These are phyloP conservation scores for Pseudonaja textilis DNA, from an alignment of 2,113 vertebrate species.

Conservation along the genomic window DNA sequence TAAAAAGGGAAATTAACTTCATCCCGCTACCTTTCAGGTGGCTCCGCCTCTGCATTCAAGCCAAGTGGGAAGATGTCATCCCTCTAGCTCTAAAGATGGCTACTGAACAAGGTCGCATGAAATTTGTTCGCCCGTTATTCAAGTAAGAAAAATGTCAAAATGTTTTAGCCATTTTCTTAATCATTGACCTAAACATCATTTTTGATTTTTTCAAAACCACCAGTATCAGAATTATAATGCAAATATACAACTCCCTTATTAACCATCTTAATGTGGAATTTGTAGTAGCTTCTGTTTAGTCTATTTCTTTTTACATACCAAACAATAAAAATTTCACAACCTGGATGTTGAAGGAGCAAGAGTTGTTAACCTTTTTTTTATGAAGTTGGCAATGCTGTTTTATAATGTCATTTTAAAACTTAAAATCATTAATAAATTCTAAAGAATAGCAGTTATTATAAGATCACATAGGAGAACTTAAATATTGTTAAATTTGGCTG, in stretches of 20 bases:
- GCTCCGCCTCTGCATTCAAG: conserved; percentile 88
- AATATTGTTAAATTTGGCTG: neutral
- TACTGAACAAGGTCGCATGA: conserved; percentile 93
- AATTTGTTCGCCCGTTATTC: conserved; percentile 92
- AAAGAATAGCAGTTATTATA: neutral
- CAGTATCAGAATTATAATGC: neutral
- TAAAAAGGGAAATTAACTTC: neutral
- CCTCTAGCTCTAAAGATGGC: conserved; percentile 92
- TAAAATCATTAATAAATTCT: neutral
- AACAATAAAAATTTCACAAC: neutral
- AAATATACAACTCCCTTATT: neutral
- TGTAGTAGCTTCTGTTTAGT: neutral
- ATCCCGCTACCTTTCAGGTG: conserved; percentile 72
- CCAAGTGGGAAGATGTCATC: conserved; percentile 87
- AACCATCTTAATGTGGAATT: neutral
- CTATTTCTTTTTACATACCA: neutral
- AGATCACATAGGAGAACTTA: neutral
- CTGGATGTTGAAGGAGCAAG: neutral
- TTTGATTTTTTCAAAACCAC: neutral
- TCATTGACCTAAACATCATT: neutral
- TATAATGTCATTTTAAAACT: neutral
- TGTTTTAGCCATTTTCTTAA: neutral
- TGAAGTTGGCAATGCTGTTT: neutral
- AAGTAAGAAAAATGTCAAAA: conserved; percentile 71
- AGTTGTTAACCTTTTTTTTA: neutral